phyloP scores from a whole-genome alignment of 2,113 vertebrate genomes.

The Pachypanchax playfairii region DNA sequence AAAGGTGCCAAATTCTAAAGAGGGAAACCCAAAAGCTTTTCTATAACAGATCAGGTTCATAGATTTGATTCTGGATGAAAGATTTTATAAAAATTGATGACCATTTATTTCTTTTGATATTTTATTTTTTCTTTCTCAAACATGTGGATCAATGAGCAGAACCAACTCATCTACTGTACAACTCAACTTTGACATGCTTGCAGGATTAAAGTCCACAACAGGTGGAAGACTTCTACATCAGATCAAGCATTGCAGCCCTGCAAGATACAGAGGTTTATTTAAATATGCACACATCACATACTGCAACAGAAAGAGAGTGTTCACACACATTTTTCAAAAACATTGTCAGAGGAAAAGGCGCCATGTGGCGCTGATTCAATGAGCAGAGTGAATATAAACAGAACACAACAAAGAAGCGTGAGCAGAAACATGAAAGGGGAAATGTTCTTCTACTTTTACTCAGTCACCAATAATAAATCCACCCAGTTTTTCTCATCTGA shows the following conservation, averaged over 20 bases:
- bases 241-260: constrained; percentile 17
- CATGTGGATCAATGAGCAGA: constrained; percentile 1
- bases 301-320: constrained; percentile 46
- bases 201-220: constrained; percentile 44
- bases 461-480: not conserved
- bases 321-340: constrained; percentile 29
- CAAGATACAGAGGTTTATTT: constrained; percentile 42
- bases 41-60: too few species aligned
- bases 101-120: too few species aligned
- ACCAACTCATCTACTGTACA: constrained; percentile 7
- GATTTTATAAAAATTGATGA: too few species aligned
- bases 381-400: constrained; percentile 29
- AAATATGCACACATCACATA: constrained; percentile 54
- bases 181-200: constrained; percentile 41
- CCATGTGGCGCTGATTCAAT: constrained; percentile 51
- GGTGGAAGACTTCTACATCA: constrained; percentile 59
- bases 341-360: constrained; percentile 50
- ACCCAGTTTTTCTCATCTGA: too few species aligned
- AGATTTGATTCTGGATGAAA: too few species aligned
- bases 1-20: too few species aligned
- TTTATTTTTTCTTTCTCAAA: not conserved
- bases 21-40: too few species aligned
- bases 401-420: constrained; percentile 6
- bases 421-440: constrained; percentile 10
- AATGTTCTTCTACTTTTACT: not conserved